Evolutionary conservation across 1,140 invertebrate species (phyloP).

Genomic region (Sinonovacula constricta): DNA sequence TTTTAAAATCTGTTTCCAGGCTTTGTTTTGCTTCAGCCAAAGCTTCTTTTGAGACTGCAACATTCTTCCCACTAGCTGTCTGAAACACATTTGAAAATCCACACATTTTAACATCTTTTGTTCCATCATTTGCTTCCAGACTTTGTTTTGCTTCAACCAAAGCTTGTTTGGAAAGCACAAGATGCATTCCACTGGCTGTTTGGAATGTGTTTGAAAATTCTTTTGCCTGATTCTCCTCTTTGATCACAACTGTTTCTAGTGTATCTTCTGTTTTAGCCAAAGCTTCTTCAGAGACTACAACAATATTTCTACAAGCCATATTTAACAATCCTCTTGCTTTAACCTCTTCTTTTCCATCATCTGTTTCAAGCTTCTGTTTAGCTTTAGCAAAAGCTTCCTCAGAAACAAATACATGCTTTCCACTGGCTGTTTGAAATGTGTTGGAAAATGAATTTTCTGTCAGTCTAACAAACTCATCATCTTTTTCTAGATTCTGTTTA

Average conservation of each 20-base stretch:
- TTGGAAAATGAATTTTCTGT: neutral
- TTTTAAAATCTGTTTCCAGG: neutral
- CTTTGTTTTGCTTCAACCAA: slow-evolving; percentile 52
- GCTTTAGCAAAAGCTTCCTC: neutral
- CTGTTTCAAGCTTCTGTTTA: neutral
- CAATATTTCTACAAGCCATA: slow-evolving; percentile 9
- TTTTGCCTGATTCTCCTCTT: neutral
- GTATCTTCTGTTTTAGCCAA: neutral
- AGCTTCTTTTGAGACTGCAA: slow-evolving; percentile 3
- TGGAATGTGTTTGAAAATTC: slow-evolving; percentile 13
- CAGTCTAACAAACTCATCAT: neutral
- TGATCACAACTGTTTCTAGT: neutral
- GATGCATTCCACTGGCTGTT: slow-evolving; percentile 50
- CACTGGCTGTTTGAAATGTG: slow-evolving; percentile 6
- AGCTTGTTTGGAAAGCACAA: slow-evolving; percentile 51
- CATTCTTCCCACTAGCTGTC: slow-evolving; percentile 26
- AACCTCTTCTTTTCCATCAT: no score
- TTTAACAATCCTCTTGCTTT: no score
- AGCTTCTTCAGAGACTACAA: slow-evolving; percentile 7
- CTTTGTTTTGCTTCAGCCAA: neutral
- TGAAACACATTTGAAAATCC: slow-evolving; percentile 17
- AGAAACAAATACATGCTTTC: neutral
- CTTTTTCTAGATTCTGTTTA: slow-evolving; percentile 36
- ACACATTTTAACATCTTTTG: no score
- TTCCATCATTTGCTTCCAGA: no score